phyloP scores from a whole-genome alignment of 1,140 invertebrate species.

The Drosophila tristis region DNA sequence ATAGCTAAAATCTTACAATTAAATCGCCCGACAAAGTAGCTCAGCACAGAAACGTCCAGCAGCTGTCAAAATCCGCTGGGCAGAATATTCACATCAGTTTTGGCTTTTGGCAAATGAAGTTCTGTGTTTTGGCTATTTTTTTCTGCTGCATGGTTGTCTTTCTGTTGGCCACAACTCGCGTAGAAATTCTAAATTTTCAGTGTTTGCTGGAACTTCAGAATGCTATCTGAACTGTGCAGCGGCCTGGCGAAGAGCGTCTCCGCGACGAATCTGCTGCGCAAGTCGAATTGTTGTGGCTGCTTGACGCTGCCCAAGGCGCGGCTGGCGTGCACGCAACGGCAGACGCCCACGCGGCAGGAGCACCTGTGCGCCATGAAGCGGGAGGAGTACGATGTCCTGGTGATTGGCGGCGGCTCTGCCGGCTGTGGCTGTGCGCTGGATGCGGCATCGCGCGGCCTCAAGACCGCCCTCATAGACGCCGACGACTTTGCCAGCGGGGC shows the following conservation, averaged over 20 bases:
- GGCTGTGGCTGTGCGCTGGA: conserved; percentile 90
- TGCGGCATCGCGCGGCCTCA: conserved; percentile 53
- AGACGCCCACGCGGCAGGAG: conserved; percentile 41
- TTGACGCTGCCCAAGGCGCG: neutral
- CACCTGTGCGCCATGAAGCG: conserved; percentile 38
- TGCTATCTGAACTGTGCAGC: conserved; percentile 18
- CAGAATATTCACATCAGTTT: too few species aligned
- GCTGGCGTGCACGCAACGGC: neutral
- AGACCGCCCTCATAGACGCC: conserved; percentile 59
- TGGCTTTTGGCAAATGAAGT: too few species aligned
- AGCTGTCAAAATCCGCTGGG: too few species aligned
- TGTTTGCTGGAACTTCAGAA: neutral
- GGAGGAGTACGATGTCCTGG: conserved; percentile 93
- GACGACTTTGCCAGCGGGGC: conserved; percentile 56
- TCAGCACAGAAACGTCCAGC: too few species aligned
- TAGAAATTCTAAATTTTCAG: conserved; percentile 42
- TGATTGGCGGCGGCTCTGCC: conserved; percentile 97
- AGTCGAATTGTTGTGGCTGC: neutral
- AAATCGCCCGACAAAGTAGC: too few species aligned
- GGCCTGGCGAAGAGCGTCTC: conserved; percentile 1
- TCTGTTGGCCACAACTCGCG: conserved; percentile 5
- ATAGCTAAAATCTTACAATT: too few species aligned
- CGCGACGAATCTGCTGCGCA: neutral
- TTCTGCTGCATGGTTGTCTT: neutral
- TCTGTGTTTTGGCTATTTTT: neutral